Evolutionary conservation across 2,797 vertebrate genomes (phyloP), one percentile per base, ranked within the genome.

Genomic region (Ptychadena robeensis): DNA sequence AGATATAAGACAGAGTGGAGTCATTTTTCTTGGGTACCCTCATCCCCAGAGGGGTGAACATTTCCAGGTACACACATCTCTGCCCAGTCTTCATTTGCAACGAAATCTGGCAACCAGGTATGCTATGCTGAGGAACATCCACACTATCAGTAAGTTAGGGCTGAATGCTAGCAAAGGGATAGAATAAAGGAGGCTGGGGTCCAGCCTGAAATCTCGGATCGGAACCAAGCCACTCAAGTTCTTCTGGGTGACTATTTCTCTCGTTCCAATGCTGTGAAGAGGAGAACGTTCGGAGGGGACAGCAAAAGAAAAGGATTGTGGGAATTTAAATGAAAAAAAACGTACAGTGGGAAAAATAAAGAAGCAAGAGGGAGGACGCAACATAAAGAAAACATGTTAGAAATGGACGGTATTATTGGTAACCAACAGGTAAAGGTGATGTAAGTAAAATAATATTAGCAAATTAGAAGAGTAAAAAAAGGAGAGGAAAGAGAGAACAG

Each of bases 181-280:
- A 82, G 98, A 99, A 94, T 98, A 99, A 90, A 99, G 95, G 77
- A 99, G 96, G 93, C 94, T 97, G 91, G 97, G 96, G 88, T 99
- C 98, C 94, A 99, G 94, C 88, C 95, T 95, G 92, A 97, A 93
- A 93, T 99, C 97, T 86, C 97, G 96, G 93, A 97, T 93, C 77
- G 98, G 97, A 94, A 97, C 95, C 96, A 98, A 89, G 90, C 98
- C 97, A 87, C 97, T 96, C 95, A 98, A 93, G 95, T 99, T 99
- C 98, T 99, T 99, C 97, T 98, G 97, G 92, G 94, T 96, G 93
- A 99, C 96, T 92, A 96, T 94, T 95, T 99, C 98, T 94, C 97
- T 95, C 87, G 97, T 99, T 92, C 98, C 98, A 96, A 98, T 94
- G 94, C 98, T 99, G 96, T 92, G 93, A 92, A 94, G 93, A 91